Evolutionary conservation across 1,140 invertebrate species (phyloP).

Genomic region (Probaryconus sp.): DNA sequence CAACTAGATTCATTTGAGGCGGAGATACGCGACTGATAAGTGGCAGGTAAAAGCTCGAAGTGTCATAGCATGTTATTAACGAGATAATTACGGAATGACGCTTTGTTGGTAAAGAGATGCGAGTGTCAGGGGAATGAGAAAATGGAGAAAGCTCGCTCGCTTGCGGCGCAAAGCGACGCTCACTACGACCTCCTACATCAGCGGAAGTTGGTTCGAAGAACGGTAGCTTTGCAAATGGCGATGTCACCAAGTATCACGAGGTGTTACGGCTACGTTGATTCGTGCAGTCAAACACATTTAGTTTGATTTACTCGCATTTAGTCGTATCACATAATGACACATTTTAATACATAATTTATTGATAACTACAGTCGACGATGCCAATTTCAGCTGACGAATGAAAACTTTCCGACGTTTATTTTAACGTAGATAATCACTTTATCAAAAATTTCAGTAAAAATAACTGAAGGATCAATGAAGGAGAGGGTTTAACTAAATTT

Average conservation of each 20-base stretch:
- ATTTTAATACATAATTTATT: background rate
- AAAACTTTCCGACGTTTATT: too few species aligned
- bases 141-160: conserved; percentile 35
- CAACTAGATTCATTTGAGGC: conserved; percentile 24
- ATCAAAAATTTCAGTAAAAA: too few species aligned
- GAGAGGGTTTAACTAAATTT: too few species aligned
- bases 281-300: conserved; percentile 57
- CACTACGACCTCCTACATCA: conserved; percentile 18
- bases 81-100: conserved; percentile 63
- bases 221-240: conserved; percentile 56
- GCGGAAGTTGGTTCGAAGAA: conserved; percentile 39
- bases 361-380: too few species aligned
- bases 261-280: conserved; percentile 60
- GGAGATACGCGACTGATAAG: conserved; percentile 42
- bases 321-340: conserved; percentile 8
- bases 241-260: conserved; percentile 69
- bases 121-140: conserved; percentile 38
- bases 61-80: conserved; percentile 61
- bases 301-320: conserved; percentile 24
- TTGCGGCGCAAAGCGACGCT: conserved; percentile 27
- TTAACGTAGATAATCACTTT: too few species aligned
- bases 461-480: too few species aligned
- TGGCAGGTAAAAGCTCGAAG: conserved; percentile 52
- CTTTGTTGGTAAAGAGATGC: conserved; percentile 68
- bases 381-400: too few species aligned